These are phyloP conservation scores for Drosophila pegasa DNA, from an alignment of 2,888 invertebrate species.

Conservation along the genomic window DNA sequence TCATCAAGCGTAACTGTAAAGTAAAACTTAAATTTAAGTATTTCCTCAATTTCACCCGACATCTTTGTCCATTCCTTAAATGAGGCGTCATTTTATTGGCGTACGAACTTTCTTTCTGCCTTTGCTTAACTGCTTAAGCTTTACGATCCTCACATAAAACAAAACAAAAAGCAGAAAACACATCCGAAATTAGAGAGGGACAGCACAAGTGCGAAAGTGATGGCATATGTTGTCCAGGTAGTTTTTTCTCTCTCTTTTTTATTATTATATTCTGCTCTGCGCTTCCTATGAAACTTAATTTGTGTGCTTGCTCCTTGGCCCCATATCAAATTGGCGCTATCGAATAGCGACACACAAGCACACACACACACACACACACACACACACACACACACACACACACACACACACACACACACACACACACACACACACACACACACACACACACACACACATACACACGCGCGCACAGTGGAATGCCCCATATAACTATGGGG, in stretches of 20 bases:
- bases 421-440: slow-evolving; percentile 26
- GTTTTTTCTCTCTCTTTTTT: slow-evolving; percentile 21
- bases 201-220: not conserved
- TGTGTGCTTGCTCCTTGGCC: slow-evolving; percentile 61
- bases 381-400: slow-evolving; percentile 23
- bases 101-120: slow-evolving; percentile 42
- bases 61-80: slow-evolving; percentile 26
- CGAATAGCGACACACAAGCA: slow-evolving; percentile 59
- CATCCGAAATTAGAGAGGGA: slow-evolving; percentile 36
- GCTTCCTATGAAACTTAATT: slow-evolving; percentile 78
- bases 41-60: slow-evolving; percentile 10
- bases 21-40: slow-evolving; percentile 6
- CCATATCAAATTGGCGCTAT: slow-evolving; percentile 78
- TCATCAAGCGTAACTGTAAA: slow-evolving; percentile 40
- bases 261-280: slow-evolving; percentile 25
- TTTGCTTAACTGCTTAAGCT: slow-evolving; percentile 55
- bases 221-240: slow-evolving; percentile 55
- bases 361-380: slow-evolving; percentile 22
- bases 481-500: slow-evolving; percentile 70
- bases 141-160: slow-evolving; percentile 61
- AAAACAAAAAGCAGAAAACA: slow-evolving; percentile 39
- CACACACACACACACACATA: slow-evolving; percentile 26
- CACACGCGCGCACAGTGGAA: slow-evolving; percentile 14
- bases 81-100: slow-evolving; percentile 39
- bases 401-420: slow-evolving; percentile 19